phyloP scores from a whole-genome alignment of 1,140 invertebrate species.

The Apis cerana region DNA sequence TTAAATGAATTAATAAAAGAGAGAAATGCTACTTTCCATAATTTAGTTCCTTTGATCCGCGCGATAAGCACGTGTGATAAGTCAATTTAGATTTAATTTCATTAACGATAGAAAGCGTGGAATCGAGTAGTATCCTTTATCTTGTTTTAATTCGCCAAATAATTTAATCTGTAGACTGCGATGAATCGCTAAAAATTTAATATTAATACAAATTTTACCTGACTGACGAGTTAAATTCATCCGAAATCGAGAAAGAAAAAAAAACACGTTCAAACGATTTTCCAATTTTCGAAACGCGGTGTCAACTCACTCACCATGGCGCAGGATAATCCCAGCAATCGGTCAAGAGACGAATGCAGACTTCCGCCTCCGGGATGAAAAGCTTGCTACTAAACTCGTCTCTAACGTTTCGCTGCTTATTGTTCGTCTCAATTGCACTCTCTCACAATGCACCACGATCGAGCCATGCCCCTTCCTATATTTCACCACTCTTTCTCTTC shows the following conservation, averaged over 20 bases:
- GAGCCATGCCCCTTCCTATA: slow-evolving; percentile 47
- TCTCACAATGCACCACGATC: slow-evolving; percentile 71
- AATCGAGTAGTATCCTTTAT: not conserved
- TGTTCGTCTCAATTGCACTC: slow-evolving; percentile 61
- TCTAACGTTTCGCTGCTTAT: slow-evolving; percentile 45
- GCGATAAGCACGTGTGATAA: slow-evolving; percentile 11
- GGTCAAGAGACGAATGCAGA: not conserved
- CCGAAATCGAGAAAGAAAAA: too few species aligned
- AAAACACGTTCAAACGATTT: not conserved
- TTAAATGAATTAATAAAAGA: not conserved
- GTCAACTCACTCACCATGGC: slow-evolving; percentile 53
- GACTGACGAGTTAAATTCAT: too few species aligned
- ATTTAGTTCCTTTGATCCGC: slow-evolving; percentile 5
- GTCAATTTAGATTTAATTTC: slow-evolving; percentile 12
- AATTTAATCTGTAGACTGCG: too few species aligned
- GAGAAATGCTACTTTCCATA: slow-evolving; percentile 35
- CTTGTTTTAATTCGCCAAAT: not conserved
- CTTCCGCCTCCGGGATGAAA: slow-evolving; percentile 11
- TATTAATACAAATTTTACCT: too few species aligned
- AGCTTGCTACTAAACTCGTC: slow-evolving; percentile 4
- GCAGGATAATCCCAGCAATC: slow-evolving; percentile 36
- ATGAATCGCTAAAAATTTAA: too few species aligned
- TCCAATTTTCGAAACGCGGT: not conserved
- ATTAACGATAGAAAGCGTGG: slow-evolving; percentile 26
- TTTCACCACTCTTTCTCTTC: slow-evolving; percentile 1